Conservation (phyloP, 2,797 vertebrate genomes). For the Poliocrania exsul region DNA sequence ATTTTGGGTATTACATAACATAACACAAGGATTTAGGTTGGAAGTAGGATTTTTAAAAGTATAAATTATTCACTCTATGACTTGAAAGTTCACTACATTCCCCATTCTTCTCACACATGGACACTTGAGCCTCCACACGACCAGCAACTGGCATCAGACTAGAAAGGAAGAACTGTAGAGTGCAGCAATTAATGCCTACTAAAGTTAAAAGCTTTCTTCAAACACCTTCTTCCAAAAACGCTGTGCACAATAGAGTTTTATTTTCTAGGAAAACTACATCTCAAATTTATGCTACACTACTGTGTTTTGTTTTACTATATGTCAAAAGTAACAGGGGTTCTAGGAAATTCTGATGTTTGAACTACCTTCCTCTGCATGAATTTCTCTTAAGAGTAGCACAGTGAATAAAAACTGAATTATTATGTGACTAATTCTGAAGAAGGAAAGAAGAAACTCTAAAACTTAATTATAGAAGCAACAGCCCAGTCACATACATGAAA, state of each 20-base stretch:
- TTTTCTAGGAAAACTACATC: not conserved
- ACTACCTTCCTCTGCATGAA: not conserved
- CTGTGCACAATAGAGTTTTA: not conserved
- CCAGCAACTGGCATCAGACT: not conserved
- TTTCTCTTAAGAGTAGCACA: not conserved
- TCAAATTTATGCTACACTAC: not conserved
- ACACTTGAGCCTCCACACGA: not conserved
- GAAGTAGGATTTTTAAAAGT: not conserved
- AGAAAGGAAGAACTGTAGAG: not conserved
- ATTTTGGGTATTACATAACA: not conserved
- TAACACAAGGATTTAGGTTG: not conserved
- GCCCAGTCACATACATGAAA: not conserved
- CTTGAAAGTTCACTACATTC: not conserved
- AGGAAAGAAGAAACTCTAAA: not conserved
- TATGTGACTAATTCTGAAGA: not conserved
- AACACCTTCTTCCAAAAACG: not conserved
- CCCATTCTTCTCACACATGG: not conserved
- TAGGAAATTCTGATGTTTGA: not conserved
- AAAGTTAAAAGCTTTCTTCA: not conserved
- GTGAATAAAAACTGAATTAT: not conserved
- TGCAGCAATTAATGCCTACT: not conserved
- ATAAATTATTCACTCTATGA: not conserved
- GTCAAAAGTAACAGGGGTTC: not conserved
- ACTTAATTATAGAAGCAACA: not conserved
- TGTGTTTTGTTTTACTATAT: not conserved